These are phyloP conservation scores for Aptenodytes forsteri DNA, from an alignment of 2,113 vertebrate genomes.

Conservation along the genomic window DNA sequence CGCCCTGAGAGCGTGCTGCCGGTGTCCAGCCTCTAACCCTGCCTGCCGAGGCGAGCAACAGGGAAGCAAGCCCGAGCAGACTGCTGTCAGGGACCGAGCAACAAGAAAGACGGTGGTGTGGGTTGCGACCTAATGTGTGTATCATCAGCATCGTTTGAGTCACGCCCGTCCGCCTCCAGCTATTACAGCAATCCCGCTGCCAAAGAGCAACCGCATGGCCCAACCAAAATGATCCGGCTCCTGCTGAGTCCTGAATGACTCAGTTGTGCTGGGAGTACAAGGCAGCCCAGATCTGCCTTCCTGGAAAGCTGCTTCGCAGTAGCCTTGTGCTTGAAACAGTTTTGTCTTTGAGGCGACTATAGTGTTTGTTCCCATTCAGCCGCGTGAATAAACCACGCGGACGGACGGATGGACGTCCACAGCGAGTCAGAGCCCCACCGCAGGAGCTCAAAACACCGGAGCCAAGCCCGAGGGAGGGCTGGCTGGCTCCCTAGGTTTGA, in stretches of 20 bases:
- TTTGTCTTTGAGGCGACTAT: not conserved
- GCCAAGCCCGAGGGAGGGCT: not conserved
- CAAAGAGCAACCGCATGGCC: not conserved
- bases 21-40: not conserved
- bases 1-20: rapidly evolving
- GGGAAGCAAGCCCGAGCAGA: not conserved
- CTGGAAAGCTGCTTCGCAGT: not conserved
- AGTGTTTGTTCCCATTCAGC: not conserved
- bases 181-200: not conserved
- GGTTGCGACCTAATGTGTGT: not conserved
- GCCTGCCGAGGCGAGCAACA: not conserved
- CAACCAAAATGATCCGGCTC: not conserved
- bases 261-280: not conserved
- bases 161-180: not conserved
- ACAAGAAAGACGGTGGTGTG: not conserved
- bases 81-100: not conserved
- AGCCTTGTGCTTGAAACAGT: not conserved
- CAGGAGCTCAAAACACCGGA: rapidly evolving
- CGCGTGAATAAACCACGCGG: rapidly evolving
- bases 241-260: not conserved
- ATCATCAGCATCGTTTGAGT: not conserved
- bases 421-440: not conserved
- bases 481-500: not conserved
- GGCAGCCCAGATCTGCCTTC: not conserved
- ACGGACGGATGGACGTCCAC: rapidly evolving